Evolutionary conservation across 2,888 invertebrate genomes (phyloP), one percentile per base, ranked within the genome.

Genomic region (Shargacucullia verbasci): DNA sequence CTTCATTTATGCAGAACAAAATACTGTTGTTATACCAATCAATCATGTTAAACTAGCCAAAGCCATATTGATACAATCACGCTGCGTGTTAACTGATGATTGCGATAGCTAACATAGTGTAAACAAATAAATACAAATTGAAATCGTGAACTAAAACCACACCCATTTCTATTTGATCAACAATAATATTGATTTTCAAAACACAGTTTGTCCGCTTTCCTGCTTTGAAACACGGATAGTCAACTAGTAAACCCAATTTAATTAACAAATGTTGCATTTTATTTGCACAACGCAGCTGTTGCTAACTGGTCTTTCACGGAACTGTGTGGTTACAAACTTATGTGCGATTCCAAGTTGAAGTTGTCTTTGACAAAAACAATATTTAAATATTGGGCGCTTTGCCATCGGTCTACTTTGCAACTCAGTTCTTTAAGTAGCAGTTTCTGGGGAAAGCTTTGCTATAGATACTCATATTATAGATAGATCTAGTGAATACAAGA

Each of bases 291-390:
- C 44, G n/a, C 52, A 48, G 11, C 43, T 43, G 54, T 54, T 57
- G 40, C 40, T 13, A 46, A 57, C 29, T 37, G 33, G 20, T 27
- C n/a, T 52, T 66, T 59, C 43, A 15, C 49, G 39, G 20, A 27
- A 59, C 41, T 40, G 44, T 45, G 57, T 56, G 67, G 44, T 43
- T 41, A 20, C 55, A 68, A 71, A 69, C 37, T 70, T 67, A 35
- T 46, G 35, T 29, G n/a, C 8, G 33, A 58, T 37, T 40, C 40
- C 40, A 38, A 39, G 37, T 5, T n/a, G 5, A 49, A 65, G 39
- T 57, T 57, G 14, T 52, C 29, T 37, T 37, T 13, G 44, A 31
- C n/a, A 56, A 44, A 34, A 63, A 52, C 50, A 15, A 35, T 33
- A 63, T 56, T 63, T 62, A 43, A 69, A 69, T 56, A 62, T 62